Evolutionary conservation across 2,888 invertebrate genomes (phyloP).

Genomic region (Hirtodrosophila confusa): DNA sequence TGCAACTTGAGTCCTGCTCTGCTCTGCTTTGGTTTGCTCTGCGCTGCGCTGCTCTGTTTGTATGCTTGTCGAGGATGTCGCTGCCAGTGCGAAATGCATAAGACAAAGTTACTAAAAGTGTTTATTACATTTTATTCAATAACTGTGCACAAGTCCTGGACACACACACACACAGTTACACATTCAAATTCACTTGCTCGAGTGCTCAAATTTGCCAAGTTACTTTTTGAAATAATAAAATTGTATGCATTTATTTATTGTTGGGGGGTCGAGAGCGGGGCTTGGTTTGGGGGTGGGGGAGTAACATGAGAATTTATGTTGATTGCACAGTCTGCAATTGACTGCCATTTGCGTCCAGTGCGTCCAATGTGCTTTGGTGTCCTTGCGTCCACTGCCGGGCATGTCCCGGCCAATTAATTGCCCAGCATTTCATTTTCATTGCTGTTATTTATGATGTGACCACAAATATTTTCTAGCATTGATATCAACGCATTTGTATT

Average conservation of each 20-base stretch:
- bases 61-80: slow-evolving; percentile 35
- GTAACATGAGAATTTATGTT: slow-evolving; percentile 61
- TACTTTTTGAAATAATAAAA: slow-evolving; percentile 74
- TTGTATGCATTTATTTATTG: slow-evolving; percentile 66
- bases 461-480: slow-evolving; percentile 61
- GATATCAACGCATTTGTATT: slow-evolving; percentile 47
- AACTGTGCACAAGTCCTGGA: slow-evolving; percentile 52
- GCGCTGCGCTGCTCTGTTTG: slow-evolving; percentile 2
- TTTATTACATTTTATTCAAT: slow-evolving; percentile 78
- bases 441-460: slow-evolving; percentile 69
- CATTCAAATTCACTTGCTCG: slow-evolving; percentile 41
- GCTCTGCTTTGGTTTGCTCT: slow-evolving; percentile 13
- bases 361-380: neutral
- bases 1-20: slow-evolving; percentile 29
- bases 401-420: slow-evolving; percentile 67
- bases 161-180: slow-evolving; percentile 9
- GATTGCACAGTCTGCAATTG: slow-evolving; percentile 59
- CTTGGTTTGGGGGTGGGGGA: no score
- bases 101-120: slow-evolving; percentile 79
- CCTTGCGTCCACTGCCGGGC: slow-evolving; percentile 12
- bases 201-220: slow-evolving; percentile 66
- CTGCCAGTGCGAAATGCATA: slow-evolving; percentile 57
- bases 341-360: slow-evolving; percentile 14
- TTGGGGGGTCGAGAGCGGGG: neutral
- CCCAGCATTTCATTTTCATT: slow-evolving; percentile 66